These are phyloP conservation scores for Uromys caudimaculatus DNA, from an alignment of 2,797 vertebrate species.

Conservation along the genomic window DNA sequence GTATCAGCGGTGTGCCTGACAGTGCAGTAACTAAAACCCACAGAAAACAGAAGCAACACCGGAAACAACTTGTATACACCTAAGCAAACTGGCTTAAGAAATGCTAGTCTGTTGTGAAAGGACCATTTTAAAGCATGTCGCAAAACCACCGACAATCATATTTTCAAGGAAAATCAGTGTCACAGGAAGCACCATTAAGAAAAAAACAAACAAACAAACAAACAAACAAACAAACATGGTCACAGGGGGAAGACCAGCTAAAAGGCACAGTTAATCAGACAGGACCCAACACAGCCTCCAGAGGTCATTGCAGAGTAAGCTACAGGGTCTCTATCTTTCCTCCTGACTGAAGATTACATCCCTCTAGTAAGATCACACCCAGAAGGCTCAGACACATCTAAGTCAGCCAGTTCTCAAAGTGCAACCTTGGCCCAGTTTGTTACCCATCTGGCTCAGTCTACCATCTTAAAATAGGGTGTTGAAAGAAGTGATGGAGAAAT, in stretches of 20 bases:
- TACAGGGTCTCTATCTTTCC: not conserved
- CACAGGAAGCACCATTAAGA: not conserved
- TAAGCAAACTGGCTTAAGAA: not conserved
- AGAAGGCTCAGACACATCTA: not conserved
- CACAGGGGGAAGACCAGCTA: not conserved
- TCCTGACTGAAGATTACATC: not conserved
- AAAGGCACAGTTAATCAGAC: not conserved
- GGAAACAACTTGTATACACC: not conserved
- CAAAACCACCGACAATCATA: not conserved
- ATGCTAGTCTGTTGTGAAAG: not conserved
- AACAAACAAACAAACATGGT: not conserved
- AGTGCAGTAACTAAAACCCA: not conserved
- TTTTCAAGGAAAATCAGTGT: not conserved
- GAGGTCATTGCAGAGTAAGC: rapidly evolving
- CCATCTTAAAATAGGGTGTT: not conserved
- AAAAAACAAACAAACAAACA: too few species aligned
- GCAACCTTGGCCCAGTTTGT: rapidly evolving
- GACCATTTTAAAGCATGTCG: not conserved
- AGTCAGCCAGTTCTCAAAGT: not conserved
- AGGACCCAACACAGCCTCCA: too few species aligned
- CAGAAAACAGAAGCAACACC: not conserved
- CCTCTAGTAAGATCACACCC: not conserved
- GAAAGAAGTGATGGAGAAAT: not conserved
- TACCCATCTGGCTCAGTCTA: not conserved
- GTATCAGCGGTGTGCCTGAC: not conserved